These are phyloP conservation scores for Gadopsis marmoratus DNA, from an alignment of 2,797 vertebrate species.

Conservation along the genomic window DNA sequence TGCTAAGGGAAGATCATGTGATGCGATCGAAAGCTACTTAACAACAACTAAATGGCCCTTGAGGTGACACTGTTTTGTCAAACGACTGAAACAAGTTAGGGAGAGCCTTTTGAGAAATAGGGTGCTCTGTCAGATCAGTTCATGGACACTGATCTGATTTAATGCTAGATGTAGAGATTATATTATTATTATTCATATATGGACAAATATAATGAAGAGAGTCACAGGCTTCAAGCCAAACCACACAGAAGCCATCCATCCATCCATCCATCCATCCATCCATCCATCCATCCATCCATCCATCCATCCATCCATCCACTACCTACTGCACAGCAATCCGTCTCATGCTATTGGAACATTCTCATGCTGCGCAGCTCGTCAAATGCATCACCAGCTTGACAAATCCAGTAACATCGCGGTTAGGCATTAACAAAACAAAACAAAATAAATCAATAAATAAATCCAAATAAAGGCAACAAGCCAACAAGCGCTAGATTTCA, in stretches of 20 bases:
- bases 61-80: background rate
- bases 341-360: slow-evolving; percentile 3
- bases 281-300: too few species aligned
- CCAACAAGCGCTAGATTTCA: slow-evolving; percentile 17
- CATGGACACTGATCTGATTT: background rate
- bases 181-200: background rate
- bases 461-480: slow-evolving; percentile 10
- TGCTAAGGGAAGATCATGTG: background rate
- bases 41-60: background rate
- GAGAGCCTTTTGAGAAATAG: background rate
- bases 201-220: background rate
- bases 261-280: too few species aligned
- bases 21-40: background rate
- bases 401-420: background rate
- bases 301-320: background rate
- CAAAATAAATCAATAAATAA: background rate
- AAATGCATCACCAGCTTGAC: slow-evolving; percentile 14
- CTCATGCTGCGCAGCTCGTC: slow-evolving; percentile 21
- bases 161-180: background rate
- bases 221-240: background rate
- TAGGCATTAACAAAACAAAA: background rate
- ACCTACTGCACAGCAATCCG: background rate
- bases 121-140: background rate
- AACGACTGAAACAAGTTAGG: background rate
- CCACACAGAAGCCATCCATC: background rate